A percentile compares a stretch with the other conserved stretches of the same genome.
phyloP scores from a whole-genome alignment of 1,140 invertebrate genomes.

The Hylaeus volcanicus region DNA sequence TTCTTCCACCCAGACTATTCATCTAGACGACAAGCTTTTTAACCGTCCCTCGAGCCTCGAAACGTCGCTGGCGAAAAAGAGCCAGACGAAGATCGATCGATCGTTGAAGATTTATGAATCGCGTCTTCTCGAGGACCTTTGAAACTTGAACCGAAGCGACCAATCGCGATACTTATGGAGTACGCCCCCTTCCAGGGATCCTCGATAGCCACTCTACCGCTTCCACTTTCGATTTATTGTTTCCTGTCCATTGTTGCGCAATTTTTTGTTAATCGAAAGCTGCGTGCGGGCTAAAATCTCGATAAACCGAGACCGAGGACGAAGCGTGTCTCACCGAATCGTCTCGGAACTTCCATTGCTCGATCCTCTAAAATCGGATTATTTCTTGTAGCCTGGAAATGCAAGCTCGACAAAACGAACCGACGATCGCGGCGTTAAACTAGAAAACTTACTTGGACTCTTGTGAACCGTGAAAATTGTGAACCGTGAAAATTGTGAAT shows the following conservation, averaged over 20 bases:
- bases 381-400: background rate
- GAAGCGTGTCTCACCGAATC: background rate
- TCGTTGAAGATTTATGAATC: background rate
- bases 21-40: constrained; percentile 4
- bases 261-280: background rate
- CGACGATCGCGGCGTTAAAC: background rate
- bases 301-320: no score
- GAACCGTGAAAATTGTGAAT: background rate
- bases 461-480: background rate
- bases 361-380: background rate
- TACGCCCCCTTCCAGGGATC: no score
- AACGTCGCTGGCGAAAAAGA: background rate
- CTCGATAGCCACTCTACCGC: no score
- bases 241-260: background rate
- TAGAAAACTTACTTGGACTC: background rate
- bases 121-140: background rate
- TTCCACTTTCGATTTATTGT: no score
- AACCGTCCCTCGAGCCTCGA: background rate
- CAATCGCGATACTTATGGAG: background rate
- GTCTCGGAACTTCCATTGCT: background rate
- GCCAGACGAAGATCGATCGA: background rate
- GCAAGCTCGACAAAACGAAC: background rate
- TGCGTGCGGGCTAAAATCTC: background rate
- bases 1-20: background rate
- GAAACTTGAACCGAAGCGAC: background rate